Evolutionary conservation across 1,140 invertebrate genomes (phyloP).

Genomic region (Aporrectodea caliginosa): DNA sequence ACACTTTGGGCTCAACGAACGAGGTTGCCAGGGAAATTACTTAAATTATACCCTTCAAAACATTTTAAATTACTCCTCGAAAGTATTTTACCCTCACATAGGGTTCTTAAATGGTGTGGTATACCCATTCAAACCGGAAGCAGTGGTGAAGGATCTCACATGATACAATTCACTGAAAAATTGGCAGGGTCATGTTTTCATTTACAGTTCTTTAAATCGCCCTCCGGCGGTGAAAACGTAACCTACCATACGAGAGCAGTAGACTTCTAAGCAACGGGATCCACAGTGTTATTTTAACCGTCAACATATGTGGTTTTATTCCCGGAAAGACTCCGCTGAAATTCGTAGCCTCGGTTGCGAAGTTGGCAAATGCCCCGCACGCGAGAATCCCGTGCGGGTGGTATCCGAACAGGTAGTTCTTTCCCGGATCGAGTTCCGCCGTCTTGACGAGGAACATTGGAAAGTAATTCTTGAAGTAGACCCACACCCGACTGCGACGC

Average conservation of each 20-base stretch:
- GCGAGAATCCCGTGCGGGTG: conserved; percentile 86
- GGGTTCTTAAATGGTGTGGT: no score
- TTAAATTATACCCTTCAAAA: no score
- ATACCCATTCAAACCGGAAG: no score
- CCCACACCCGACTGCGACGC: background rate
- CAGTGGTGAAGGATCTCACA: no score
- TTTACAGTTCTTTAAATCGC: background rate
- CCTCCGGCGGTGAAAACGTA: background rate
- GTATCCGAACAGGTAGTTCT: conserved; percentile 79
- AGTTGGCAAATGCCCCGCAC: conserved; percentile 71
- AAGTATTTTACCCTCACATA: no score
- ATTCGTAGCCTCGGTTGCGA: conserved; percentile 70
- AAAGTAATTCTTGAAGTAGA: conserved; percentile 9
- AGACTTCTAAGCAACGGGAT: conserved; percentile 78
- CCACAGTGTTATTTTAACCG: conserved; percentile 74
- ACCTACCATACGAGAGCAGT: conserved; percentile 51
- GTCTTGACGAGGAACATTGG: conserved; percentile 52
- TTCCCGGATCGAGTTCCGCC: conserved; percentile 69
- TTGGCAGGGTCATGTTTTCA: no score
- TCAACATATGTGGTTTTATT: conserved; percentile 68
- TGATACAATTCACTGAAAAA: no score
- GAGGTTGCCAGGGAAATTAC: no score
- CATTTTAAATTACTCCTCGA: no score
- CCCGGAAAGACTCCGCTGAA: conserved; percentile 76
- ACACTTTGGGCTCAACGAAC: no score